Percentiles rank a stretch among this genome's conserved stretches.
Conservation (phyloP, 2,113 vertebrate species). For the Phyllostomus hastatus region DNA sequence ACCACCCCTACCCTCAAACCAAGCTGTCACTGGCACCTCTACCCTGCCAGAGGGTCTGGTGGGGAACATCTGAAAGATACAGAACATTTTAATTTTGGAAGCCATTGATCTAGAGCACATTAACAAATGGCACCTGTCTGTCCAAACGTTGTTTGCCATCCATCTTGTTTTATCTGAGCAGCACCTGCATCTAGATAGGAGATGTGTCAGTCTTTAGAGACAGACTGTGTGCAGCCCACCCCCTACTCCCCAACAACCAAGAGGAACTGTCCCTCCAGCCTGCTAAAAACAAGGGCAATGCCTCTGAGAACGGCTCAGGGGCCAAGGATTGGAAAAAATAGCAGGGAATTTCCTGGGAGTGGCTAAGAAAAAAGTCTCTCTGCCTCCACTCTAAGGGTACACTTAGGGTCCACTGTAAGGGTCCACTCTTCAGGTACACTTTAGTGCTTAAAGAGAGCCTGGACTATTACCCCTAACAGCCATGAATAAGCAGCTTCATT, state of each 20-base stretch:
- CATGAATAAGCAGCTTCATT: not conserved
- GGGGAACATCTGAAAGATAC: slow-evolving; percentile 11
- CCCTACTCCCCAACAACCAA: accelerated
- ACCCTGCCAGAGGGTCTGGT: slow-evolving; percentile 5
- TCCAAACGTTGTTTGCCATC: slow-evolving; percentile 39
- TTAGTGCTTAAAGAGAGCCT: not conserved
- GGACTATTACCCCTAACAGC: not conserved
- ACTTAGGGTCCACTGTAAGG: not conserved
- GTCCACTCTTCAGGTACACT: not conserved
- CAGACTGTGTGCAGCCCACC: not conserved
- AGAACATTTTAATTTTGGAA: slow-evolving; percentile 68
- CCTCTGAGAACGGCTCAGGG: not conserved
- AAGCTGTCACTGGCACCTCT: not conserved
- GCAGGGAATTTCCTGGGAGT: not conserved
- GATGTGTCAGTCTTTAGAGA: not conserved
- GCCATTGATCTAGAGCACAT: slow-evolving; percentile 40
- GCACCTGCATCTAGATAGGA: not conserved
- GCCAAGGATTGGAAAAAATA: not conserved
- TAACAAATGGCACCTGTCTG: slow-evolving; percentile 62
- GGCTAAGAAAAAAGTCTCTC: not conserved
- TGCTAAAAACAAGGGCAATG: not conserved
- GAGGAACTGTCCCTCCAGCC: not conserved
- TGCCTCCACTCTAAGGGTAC: not conserved
- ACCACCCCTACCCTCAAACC: not conserved
- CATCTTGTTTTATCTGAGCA: slow-evolving; percentile 54